Evolutionary conservation across 37 sponge, comb jelly and placozoan species (phyloP), one percentile per base, ranked within the genome.

Genomic region (Agelas oroides): DNA sequence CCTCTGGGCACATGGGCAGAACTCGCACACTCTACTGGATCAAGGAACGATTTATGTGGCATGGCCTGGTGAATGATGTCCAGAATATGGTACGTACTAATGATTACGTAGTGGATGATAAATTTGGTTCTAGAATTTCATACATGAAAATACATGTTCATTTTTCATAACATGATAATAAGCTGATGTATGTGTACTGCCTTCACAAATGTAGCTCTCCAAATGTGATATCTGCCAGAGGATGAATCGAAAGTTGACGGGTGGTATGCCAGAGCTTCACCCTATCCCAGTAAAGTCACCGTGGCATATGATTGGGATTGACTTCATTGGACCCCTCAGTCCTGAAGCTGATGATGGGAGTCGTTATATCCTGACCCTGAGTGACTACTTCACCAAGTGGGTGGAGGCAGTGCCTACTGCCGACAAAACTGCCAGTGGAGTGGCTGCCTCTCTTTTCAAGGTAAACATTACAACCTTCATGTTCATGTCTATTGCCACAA

Each of bases 341-440:
- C 78, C 89, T 41, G 18, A n/a, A 41, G 61, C 70, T 68, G 28
- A 68, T 25, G 82, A 76, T 81, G 79, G 74, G 20, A 70, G n/a
- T 41, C 46, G 36, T n/a, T 92, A 77, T 40, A 85, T 92, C 36
- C 58, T 92, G 18, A 89, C 90, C 14, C 53, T 92, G 13, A 81
- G 86, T 78, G 82, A 92, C 76, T 92, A 92, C 70, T 92, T 92
- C 70, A 84, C 89, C 20, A 92, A 88, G 85, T 88, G 79, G 84
- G 86, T 79, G 12, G 81, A 92, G 31, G 89, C 84, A 59, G 35
- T 88, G 35, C 73, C 89, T 33, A 73, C 77, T 20, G 28, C 75
- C 2, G 57, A 76, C 70, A 88, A 92, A 67, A 30, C 34, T 75
- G 93, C 93, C 21, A 32, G 16, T 65, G 21, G 31, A 21, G 85